A percentile compares a stretch with the other conserved stretches of the same genome.
Conservation (phyloP, 1,140 invertebrate genomes). For the Panagrolaimus sp. region DNA sequence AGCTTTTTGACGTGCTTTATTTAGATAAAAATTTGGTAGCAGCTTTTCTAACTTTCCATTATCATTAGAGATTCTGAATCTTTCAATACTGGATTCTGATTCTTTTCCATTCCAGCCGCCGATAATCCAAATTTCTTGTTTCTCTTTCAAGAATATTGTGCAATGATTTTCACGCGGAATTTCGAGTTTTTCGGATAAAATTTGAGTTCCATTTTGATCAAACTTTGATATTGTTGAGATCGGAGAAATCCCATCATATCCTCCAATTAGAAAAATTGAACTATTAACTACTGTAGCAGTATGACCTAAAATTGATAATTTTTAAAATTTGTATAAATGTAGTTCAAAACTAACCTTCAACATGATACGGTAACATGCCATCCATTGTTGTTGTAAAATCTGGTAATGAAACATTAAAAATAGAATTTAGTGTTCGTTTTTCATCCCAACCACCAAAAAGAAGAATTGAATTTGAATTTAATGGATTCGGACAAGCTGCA, state of each 20-base stretch:
- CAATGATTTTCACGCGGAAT: constrained; percentile 28
- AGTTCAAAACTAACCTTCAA: background rate
- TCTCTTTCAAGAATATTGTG: constrained; percentile 18
- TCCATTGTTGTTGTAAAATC: constrained; percentile 22
- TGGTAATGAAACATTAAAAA: constrained; percentile 20
- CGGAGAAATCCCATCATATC: constrained; percentile 19
- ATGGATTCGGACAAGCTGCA: constrained; percentile 16
- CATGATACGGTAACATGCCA: constrained; percentile 16
- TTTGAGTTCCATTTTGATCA: constrained; percentile 11
- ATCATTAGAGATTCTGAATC: constrained; percentile 4
- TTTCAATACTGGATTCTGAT: constrained; percentile 22
- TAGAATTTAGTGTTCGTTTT: constrained; percentile 22
- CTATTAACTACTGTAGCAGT: background rate
- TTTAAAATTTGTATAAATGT: background rate
- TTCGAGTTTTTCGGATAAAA: constrained; percentile 16
- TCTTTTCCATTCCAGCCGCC: constrained; percentile 27
- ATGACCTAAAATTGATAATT: background rate
- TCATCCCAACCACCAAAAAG: constrained; percentile 33
- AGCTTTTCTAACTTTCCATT: background rate
- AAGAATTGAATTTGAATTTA: background rate
- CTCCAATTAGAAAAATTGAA: constrained; percentile 17
- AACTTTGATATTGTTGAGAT: constrained; percentile 11
- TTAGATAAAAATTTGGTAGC: background rate
- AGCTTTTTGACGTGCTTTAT: background rate
- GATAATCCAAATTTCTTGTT: constrained; percentile 22